phyloP scores from a whole-genome alignment of 2,797 vertebrate species.

The Glossophaga mutica region DNA sequence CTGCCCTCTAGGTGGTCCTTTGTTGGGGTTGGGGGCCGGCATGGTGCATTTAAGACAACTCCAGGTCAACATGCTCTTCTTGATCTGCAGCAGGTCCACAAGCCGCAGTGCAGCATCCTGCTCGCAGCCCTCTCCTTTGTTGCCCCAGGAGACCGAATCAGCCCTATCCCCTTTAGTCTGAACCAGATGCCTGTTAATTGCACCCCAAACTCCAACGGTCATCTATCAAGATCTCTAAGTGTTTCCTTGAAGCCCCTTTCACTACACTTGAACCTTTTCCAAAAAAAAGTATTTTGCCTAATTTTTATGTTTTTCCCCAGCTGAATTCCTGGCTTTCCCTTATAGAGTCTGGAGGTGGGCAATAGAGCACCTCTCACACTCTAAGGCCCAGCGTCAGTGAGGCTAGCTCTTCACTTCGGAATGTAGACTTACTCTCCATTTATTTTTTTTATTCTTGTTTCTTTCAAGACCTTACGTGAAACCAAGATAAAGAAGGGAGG shows the following conservation, averaged over 20 bases:
- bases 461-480: neutral
- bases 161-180: neutral
- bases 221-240: neutral
- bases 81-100: neutral
- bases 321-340: neutral
- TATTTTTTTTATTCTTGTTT: neutral
- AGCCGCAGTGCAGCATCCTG: neutral
- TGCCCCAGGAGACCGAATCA: neutral
- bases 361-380: accelerated
- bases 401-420: neutral
- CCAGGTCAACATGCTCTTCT: neutral
- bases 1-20: neutral
- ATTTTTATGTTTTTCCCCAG: neutral
- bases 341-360: accelerated
- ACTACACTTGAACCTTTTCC: neutral
- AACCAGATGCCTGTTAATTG: neutral
- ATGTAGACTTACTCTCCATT: neutral
- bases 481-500: neutral
- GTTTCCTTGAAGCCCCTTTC: neutral
- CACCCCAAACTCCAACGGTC: neutral
- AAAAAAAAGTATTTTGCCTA: neutral
- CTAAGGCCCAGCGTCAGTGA: neutral
- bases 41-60: neutral
- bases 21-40: accelerated
- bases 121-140: neutral